These are phyloP conservation scores for Mesembrinibis cayennensis DNA, from an alignment of 2,113 vertebrate genomes.

Conservation along the genomic window DNA sequence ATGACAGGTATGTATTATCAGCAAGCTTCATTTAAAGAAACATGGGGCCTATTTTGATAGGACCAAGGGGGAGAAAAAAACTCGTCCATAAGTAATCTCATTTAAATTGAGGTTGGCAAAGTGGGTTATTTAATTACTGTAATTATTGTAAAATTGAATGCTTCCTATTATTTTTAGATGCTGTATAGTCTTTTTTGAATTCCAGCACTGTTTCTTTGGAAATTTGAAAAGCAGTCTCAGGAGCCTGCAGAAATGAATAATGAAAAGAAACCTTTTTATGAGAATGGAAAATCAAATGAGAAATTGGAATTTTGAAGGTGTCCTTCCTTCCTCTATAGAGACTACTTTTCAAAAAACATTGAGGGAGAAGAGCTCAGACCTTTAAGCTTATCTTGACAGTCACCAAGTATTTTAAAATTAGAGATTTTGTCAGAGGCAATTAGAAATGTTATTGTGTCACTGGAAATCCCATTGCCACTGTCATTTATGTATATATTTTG, in stretches of 20 bases:
- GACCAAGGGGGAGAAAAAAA: background rate
- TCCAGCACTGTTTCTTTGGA: background rate
- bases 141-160: background rate
- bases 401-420: background rate
- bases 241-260: background rate
- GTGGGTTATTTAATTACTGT: conserved; percentile 21
- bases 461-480: background rate
- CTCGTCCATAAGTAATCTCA: background rate
- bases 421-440: background rate
- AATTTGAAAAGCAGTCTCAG: conserved; percentile 8
- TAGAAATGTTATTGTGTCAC: background rate
- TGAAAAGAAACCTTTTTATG: background rate
- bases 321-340: background rate
- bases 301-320: background rate
- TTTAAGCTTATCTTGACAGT: background rate
- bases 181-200: background rate
- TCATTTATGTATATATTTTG: background rate
- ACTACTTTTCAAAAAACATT: background rate
- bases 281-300: conserved; percentile 12
- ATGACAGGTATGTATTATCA: conserved; percentile 45
- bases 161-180: background rate
- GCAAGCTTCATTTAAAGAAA: conserved; percentile 31
- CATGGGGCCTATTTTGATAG: background rate
- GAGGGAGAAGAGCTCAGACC: background rate
- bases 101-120: conserved; percentile 14